phyloP scores from a whole-genome alignment of 2,888 invertebrate species.

The Sarcophaga carnaria region DNA sequence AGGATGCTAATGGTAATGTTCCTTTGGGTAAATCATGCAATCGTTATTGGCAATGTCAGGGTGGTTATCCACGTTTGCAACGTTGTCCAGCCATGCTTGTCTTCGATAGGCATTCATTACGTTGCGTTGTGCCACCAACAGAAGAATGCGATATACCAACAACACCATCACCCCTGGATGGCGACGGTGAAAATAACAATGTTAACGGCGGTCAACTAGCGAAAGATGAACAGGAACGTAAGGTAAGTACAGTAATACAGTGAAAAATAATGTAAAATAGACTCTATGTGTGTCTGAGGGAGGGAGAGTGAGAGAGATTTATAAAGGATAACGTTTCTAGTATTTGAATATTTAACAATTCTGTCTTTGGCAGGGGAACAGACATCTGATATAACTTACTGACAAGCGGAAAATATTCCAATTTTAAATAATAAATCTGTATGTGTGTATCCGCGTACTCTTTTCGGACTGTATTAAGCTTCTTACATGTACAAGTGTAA shows the following conservation, averaged over 20 bases:
- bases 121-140: conserved; percentile 94
- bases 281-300: too few species aligned
- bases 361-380: too few species aligned
- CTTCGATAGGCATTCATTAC: conserved; percentile 90
- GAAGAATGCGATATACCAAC: conserved; percentile 94
- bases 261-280: not conserved
- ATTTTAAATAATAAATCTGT: too few species aligned
- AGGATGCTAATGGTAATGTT: conserved; percentile 95
- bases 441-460: too few species aligned
- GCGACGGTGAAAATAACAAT: conserved; percentile 76
- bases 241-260: conserved; percentile 70
- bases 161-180: conserved; percentile 86
- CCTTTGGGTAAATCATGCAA: conserved; percentile 96
- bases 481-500: too few species aligned
- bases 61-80: conserved; percentile 95
- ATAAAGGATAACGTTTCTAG: too few species aligned
- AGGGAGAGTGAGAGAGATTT: too few species aligned
- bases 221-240: conserved; percentile 75
- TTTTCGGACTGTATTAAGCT: too few species aligned
- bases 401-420: too few species aligned
- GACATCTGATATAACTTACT: too few species aligned
- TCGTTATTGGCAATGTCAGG: conserved; percentile 96
- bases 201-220: conserved; percentile 71
- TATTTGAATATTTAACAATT: too few species aligned
- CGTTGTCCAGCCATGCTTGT: conserved; percentile 95